phyloP scores from a whole-genome alignment of 1,140 invertebrate species.

The Ceratina australensis region DNA sequence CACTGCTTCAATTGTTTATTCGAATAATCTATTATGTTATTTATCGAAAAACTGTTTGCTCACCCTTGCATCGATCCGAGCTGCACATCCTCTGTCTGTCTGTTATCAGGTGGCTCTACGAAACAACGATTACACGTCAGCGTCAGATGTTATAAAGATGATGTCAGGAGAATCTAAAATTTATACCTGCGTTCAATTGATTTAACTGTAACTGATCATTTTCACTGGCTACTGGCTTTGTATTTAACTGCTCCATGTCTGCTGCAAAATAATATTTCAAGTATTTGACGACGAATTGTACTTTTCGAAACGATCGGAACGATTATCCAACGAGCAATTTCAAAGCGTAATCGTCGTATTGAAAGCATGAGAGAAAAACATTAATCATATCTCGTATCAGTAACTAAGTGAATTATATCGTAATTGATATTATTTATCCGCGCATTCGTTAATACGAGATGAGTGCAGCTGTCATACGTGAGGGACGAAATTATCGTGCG shows the following conservation, averaged over 20 bases:
- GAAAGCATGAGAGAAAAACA: neutral
- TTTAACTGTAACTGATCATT: neutral
- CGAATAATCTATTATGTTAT: too few species aligned
- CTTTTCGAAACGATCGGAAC: neutral
- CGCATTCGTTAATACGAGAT: neutral
- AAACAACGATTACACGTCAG: neutral
- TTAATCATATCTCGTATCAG: neutral
- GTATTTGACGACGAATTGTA: neutral
- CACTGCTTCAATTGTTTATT: too few species aligned
- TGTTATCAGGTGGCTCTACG: neutral
- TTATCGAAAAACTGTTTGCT: too few species aligned
- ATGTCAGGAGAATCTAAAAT: neutral
- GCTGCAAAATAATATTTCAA: conserved; percentile 5
- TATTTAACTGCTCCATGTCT: conserved; percentile 14
- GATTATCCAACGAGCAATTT: neutral
- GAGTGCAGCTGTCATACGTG: neutral
- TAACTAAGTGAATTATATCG: neutral
- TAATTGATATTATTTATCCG: neutral
- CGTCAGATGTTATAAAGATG: neutral
- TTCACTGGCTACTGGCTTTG: neutral
- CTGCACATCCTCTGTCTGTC: too few species aligned
- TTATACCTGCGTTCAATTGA: conserved; percentile 14
- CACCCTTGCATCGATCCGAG: too few species aligned
- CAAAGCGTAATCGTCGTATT: neutral
- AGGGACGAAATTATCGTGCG: neutral